These are phyloP conservation scores for Gobionotothen gibberifrons DNA, from an alignment of 2,797 vertebrate species.

Conservation along the genomic window DNA sequence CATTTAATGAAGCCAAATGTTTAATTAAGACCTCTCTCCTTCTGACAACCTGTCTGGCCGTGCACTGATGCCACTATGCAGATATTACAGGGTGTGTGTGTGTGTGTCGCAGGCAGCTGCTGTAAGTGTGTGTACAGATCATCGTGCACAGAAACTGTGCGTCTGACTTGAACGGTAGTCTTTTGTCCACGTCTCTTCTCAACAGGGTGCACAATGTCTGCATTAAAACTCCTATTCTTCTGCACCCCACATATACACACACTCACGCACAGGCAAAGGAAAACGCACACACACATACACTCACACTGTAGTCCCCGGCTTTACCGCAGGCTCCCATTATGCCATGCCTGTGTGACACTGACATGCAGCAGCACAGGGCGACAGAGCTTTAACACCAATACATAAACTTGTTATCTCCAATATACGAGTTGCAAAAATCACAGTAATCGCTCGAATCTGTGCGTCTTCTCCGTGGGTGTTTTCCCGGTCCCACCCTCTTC, in stretches of 20 bases:
- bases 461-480: slow-evolving; percentile 24
- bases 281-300: slow-evolving; percentile 10
- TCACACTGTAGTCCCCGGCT: slow-evolving; percentile 40
- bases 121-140: slow-evolving; percentile 29
- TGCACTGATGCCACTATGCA: not conserved
- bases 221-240: slow-evolving; percentile 58
- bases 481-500: slow-evolving; percentile 42
- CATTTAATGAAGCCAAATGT: not conserved
- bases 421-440: slow-evolving; percentile 33
- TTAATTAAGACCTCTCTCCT: not conserved
- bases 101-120: slow-evolving; percentile 30
- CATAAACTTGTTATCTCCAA: slow-evolving; percentile 61
- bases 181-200: slow-evolving; percentile 45
- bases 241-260: slow-evolving; percentile 14
- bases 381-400: slow-evolving; percentile 32
- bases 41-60: not conserved
- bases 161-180: slow-evolving; percentile 39
- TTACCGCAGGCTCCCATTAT: slow-evolving; percentile 69
- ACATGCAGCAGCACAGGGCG: slow-evolving; percentile 28
- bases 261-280: not conserved
- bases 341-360: slow-evolving; percentile 56
- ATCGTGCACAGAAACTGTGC: slow-evolving; percentile 31
- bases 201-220: slow-evolving; percentile 60
- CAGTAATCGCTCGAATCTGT: slow-evolving; percentile 34
- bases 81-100: not conserved